These are phyloP conservation scores for Trichogramma evanescens DNA, from an alignment of 2,888 invertebrate genomes.

Conservation along the genomic window DNA sequence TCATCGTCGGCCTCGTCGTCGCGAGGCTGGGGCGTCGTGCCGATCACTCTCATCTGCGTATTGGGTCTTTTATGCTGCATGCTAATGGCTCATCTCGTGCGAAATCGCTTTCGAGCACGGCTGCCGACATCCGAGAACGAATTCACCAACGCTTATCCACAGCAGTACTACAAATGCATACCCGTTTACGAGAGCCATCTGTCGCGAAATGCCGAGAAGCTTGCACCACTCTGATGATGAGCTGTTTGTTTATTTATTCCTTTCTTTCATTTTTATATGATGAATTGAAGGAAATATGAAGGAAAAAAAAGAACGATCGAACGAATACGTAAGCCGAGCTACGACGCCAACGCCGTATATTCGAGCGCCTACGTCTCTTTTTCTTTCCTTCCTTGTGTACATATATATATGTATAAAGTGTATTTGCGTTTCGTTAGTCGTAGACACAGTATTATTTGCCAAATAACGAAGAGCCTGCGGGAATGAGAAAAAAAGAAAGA, in stretches of 20 bases:
- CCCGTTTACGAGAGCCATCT: slow-evolving; percentile 37
- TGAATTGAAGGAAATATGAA: neutral
- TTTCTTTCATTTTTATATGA: too few relatives aligned
- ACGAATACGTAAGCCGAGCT: neutral
- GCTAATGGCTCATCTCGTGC: slow-evolving; percentile 37
- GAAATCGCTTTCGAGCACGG: slow-evolving; percentile 37
- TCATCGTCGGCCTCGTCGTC: slow-evolving; percentile 12
- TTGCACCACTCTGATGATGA: slow-evolving; percentile 26
- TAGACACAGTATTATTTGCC: slow-evolving; percentile 21
- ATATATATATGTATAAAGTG: neutral
- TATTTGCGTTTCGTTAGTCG: slow-evolving; percentile 13
- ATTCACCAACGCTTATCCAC: slow-evolving; percentile 23
- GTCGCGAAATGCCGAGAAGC: slow-evolving; percentile 36
- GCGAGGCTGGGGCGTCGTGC: slow-evolving; percentile 38
- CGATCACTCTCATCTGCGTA: slow-evolving; percentile 36
- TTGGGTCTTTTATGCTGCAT: slow-evolving; percentile 35
- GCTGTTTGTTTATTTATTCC: too few relatives aligned
- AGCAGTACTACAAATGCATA: slow-evolving; percentile 44
- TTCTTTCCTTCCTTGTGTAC: neutral
- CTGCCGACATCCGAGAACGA: slow-evolving; percentile 34
- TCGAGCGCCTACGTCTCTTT: neutral
- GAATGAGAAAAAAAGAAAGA: too few relatives aligned
- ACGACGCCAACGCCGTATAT: neutral
- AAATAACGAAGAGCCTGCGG: slow-evolving; percentile 9
- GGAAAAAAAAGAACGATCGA: neutral